Conservation (phyloP, 1,140 invertebrate species). For the Drosophila serrata region DNA sequence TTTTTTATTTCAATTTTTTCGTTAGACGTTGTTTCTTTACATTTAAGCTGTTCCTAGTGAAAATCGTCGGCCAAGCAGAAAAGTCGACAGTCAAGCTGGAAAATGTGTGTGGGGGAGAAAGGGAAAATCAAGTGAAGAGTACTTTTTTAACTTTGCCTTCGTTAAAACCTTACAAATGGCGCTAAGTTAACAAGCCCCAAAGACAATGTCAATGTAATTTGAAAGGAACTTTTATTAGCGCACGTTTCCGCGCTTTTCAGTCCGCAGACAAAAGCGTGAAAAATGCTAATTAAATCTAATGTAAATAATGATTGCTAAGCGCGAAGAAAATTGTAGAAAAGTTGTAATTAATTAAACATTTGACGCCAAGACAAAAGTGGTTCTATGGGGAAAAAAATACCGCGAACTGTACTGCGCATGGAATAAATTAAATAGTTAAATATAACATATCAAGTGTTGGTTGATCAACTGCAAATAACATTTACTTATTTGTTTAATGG, state of each 20-base stretch:
- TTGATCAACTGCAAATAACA: not conserved
- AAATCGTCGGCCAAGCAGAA: conserved; percentile 30
- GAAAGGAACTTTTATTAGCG: conserved; percentile 54
- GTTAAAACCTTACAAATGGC: conserved; percentile 56
- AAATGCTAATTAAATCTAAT: conserved; percentile 73
- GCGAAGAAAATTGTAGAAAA: conserved; percentile 3
- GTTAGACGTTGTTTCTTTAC: conserved; percentile 24
- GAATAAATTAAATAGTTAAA: not conserved
- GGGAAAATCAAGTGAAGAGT: conserved; percentile 57
- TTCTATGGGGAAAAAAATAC: not conserved
- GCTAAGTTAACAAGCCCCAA: conserved; percentile 44
- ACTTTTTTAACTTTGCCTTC: conserved; percentile 53
- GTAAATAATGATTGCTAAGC: conserved; percentile 50
- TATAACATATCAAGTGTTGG: not conserved
- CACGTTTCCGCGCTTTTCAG: conserved; percentile 23
- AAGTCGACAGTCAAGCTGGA: conserved; percentile 27
- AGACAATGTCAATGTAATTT: conserved; percentile 56
- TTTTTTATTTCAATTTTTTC: conserved; percentile 40
- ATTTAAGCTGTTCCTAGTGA: conserved; percentile 32
- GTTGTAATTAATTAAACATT: conserved; percentile 14
- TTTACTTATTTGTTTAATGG: not conserved
- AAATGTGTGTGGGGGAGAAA: conserved; percentile 15
- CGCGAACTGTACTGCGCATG: no score
- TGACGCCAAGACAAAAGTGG: not conserved
- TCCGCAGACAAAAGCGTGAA: conserved; percentile 43